Conservation (phyloP, 2,888 invertebrate genomes). For the Morpho deidamia region DNA sequence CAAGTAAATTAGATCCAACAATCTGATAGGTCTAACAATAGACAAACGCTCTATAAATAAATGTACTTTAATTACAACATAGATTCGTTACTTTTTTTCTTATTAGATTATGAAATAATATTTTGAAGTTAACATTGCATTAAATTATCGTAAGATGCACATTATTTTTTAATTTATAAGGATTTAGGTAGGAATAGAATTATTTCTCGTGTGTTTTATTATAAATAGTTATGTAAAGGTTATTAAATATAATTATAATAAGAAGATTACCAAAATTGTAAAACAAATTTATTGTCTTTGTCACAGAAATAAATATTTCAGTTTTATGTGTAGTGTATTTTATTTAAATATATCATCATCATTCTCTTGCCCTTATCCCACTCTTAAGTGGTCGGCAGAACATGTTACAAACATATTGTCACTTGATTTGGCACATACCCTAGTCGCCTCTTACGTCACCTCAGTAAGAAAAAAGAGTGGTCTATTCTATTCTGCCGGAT, state of each 20-base stretch:
- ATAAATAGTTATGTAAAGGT: constrained; percentile 15
- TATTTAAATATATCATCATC: too few species aligned
- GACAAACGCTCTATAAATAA: too few species aligned
- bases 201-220: constrained; percentile 11
- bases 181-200: not conserved
- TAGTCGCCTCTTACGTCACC: too few species aligned
- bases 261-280: constrained; percentile 25
- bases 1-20: too few species aligned
- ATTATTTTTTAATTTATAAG: constrained; percentile 7
- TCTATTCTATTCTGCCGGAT: too few species aligned
- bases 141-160: not conserved
- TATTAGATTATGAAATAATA: not conserved
- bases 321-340: constrained; percentile 6
- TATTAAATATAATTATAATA: constrained; percentile 9
- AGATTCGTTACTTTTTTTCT: not conserved
- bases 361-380: too few species aligned
- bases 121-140: not conserved
- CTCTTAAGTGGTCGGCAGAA: too few species aligned
- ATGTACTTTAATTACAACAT: not conserved
- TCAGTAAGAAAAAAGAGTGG: too few species aligned
- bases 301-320: constrained; percentile 24
- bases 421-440: too few species aligned
- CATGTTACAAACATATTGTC: too few species aligned
- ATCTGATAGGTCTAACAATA: too few species aligned
- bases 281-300: constrained; percentile 19